A percentile compares a stretch with the other conserved stretches of the same genome.
phyloP scores from a whole-genome alignment of 2,888 invertebrate genomes.

The Macrophya annulata region DNA sequence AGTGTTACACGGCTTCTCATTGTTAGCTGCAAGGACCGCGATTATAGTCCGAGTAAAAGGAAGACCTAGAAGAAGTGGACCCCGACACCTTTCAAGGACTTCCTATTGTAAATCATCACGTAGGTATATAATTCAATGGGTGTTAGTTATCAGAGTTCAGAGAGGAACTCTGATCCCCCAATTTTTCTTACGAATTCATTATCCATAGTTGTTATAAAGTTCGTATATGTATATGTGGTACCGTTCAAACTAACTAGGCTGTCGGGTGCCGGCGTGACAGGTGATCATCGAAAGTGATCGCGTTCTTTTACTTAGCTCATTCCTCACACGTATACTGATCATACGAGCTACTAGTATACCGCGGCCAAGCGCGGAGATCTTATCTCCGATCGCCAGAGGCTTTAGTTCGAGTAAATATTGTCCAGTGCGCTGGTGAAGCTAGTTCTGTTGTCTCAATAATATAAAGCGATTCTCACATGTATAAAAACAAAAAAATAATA shows the following conservation, averaged over 20 bases:
- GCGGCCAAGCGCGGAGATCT: slow-evolving; percentile 17
- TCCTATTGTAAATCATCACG: background rate
- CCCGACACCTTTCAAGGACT: slow-evolving; percentile 19
- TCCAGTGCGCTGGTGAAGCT: slow-evolving; percentile 17
- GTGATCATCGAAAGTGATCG: slow-evolving; percentile 47
- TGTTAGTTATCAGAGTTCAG: background rate
- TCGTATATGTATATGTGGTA: background rate
- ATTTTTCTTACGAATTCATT: background rate
- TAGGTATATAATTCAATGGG: background rate
- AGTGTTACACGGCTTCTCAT: background rate
- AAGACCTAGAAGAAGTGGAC: slow-evolving; percentile 8
- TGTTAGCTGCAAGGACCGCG: background rate
- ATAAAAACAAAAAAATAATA: background rate
- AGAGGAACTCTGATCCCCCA: background rate
- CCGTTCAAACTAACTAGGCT: slow-evolving; percentile 7
- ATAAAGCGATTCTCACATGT: slow-evolving; percentile 13
- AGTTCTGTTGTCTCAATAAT: slow-evolving; percentile 28
- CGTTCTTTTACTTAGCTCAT: slow-evolving; percentile 25
- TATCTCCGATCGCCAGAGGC: slow-evolving; percentile 39
- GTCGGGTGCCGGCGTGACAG: slow-evolving; percentile 20
- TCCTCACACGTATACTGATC: background rate
- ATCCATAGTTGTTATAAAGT: slow-evolving; percentile 1
- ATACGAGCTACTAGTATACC: slow-evolving; percentile 2
- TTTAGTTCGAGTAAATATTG: slow-evolving; percentile 36
- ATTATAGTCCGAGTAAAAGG: background rate